phyloP scores from a whole-genome alignment of 2,888 invertebrate species.

The Tanypteryx hageni region DNA sequence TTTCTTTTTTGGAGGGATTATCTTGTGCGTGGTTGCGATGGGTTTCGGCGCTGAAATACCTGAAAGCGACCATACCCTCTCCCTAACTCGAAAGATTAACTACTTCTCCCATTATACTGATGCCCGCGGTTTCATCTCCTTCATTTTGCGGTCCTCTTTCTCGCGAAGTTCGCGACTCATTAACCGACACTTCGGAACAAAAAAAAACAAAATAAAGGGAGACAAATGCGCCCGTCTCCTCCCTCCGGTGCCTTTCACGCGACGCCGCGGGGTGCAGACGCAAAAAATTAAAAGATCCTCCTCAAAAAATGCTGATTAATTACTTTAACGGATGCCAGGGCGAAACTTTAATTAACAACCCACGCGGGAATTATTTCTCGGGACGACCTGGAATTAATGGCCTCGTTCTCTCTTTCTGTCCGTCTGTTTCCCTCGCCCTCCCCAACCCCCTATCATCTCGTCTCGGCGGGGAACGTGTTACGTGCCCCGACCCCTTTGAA shows the following conservation, averaged over 20 bases:
- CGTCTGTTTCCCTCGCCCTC: no score
- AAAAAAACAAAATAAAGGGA: neutral
- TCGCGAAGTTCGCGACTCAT: neutral
- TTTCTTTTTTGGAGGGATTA: neutral
- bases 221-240: neutral
- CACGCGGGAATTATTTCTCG: neutral
- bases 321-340: neutral
- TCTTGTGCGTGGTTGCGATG: neutral
- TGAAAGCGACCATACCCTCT: neutral
- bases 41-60: neutral
- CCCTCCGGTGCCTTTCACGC: neutral
- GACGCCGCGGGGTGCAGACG: neutral
- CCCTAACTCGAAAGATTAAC: neutral
- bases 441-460: no score
- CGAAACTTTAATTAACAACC: neutral
- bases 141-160: neutral
- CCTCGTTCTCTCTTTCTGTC: no score
- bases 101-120: neutral
- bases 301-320: constrained; percentile 19
- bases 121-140: neutral
- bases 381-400: neutral
- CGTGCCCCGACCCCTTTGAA: no score
- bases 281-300: neutral
- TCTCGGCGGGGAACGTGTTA: no score
- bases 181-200: neutral